A percentile compares a stretch with the other conserved stretches of the same genome.
Conservation (phyloP, 2,113 vertebrate species). For the Montifringilla adamsi region DNA sequence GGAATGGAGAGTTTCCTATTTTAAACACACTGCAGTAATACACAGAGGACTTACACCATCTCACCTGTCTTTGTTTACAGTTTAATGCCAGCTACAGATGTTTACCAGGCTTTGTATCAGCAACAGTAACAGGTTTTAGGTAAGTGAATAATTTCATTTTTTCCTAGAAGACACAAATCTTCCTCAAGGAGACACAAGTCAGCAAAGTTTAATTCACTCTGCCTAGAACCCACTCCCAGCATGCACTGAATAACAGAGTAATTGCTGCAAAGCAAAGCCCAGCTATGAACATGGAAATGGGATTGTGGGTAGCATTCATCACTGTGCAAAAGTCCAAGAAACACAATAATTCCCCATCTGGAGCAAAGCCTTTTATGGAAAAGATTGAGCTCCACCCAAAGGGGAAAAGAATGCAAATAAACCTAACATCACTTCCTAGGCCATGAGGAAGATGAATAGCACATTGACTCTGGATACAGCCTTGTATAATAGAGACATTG, state of each 20-base stretch:
- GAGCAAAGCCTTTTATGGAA: background rate
- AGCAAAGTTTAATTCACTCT: background rate
- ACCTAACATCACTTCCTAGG: background rate
- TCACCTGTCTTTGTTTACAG: slow-evolving; percentile 61
- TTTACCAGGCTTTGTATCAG: slow-evolving; percentile 67
- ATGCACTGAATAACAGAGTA: background rate
- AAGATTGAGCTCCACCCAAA: background rate
- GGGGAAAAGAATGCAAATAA: background rate
- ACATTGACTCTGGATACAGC: background rate
- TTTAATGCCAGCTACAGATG: slow-evolving; percentile 64
- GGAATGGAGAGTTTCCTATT: background rate
- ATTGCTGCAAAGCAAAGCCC: background rate
- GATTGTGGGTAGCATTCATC: background rate
- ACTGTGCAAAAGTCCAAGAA: background rate
- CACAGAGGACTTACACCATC: background rate
- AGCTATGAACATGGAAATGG: background rate
- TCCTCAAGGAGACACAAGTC: background rate
- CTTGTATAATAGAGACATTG: background rate
- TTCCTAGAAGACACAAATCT: background rate
- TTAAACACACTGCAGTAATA: background rate
- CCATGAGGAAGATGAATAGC: background rate
- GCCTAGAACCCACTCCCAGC: background rate
- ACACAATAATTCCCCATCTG: background rate
- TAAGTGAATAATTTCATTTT: slow-evolving; percentile 34
- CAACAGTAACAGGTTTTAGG: slow-evolving; percentile 68